Percentiles rank a stretch among this genome's conserved stretches.
Conservation (phyloP, 2,113 vertebrate genomes). For the Taxidea taxus region DNA sequence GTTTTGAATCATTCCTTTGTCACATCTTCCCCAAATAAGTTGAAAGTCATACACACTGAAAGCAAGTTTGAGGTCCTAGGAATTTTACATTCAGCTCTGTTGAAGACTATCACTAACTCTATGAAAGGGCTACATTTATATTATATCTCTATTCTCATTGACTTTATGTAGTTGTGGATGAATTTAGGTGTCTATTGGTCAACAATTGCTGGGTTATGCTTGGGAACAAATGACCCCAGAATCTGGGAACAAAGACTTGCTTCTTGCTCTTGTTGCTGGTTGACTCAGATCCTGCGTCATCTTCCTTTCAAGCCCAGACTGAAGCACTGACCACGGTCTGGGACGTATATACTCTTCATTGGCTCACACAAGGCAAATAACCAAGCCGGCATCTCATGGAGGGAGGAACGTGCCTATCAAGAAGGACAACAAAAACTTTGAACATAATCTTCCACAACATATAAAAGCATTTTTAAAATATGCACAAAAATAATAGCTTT, state of each 20-base stretch:
- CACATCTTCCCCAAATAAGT: background rate
- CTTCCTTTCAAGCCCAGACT: background rate
- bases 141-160: background rate
- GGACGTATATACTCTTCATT: background rate
- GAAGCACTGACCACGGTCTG: background rate
- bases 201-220: background rate
- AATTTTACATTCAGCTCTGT: background rate
- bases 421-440: background rate
- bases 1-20: slow-evolving; percentile 6
- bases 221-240: background rate
- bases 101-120: background rate
- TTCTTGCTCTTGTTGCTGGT: background rate
- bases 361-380: background rate
- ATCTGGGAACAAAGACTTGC: background rate
- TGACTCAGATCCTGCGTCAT: background rate
- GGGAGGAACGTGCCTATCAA: background rate
- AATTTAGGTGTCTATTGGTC: background rate
- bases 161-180: background rate
- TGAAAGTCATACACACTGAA: background rate
- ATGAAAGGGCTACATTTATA: background rate
- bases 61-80: background rate
- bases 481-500: background rate
- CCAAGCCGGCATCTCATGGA: too few relatives aligned
- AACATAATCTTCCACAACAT: background rate
- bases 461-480: background rate